Conservation (phyloP, 1,140 invertebrate species). For the Drosophila orosa region DNA sequence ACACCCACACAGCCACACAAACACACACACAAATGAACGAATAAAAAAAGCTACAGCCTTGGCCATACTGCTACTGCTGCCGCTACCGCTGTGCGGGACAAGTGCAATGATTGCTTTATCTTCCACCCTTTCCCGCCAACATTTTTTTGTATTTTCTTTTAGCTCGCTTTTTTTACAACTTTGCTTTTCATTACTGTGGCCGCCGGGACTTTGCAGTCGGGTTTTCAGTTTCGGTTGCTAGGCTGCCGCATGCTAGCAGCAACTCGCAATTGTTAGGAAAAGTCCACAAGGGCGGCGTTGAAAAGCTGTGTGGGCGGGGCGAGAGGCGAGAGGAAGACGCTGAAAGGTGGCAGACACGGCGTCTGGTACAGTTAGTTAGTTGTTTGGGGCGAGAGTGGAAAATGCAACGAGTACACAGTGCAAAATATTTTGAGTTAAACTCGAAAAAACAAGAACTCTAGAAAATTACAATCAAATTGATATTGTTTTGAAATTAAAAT, state of each 20-base stretch:
- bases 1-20: slow-evolving; percentile 15
- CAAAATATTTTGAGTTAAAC: slow-evolving; percentile 1
- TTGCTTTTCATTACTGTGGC: slow-evolving; percentile 67
- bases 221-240: slow-evolving; percentile 58
- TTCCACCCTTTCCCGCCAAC: slow-evolving; percentile 23
- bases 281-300: slow-evolving; percentile 40
- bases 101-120: slow-evolving; percentile 79
- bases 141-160: slow-evolving; percentile 20
- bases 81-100: slow-evolving; percentile 47
- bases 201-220: slow-evolving; percentile 34
- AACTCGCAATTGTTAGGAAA: slow-evolving; percentile 52
- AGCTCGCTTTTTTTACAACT: slow-evolving; percentile 58
- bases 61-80: slow-evolving; percentile 27
- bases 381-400: slow-evolving; percentile 12
- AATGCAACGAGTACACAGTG: slow-evolving; percentile 7
- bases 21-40: slow-evolving; percentile 35
- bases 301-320: neutral
- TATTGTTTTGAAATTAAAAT: neutral
- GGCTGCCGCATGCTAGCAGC: slow-evolving; percentile 51
- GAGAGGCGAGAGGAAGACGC: slow-evolving; percentile 12
- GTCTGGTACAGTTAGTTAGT: slow-evolving; percentile 52
- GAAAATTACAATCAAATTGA: neutral
- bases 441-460: neutral
- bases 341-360: slow-evolving; percentile 47
- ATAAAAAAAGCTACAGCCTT: slow-evolving; percentile 35